These are phyloP conservation scores for Cyphomyrmex costatus DNA, from an alignment of 1,140 invertebrate species.

Conservation along the genomic window DNA sequence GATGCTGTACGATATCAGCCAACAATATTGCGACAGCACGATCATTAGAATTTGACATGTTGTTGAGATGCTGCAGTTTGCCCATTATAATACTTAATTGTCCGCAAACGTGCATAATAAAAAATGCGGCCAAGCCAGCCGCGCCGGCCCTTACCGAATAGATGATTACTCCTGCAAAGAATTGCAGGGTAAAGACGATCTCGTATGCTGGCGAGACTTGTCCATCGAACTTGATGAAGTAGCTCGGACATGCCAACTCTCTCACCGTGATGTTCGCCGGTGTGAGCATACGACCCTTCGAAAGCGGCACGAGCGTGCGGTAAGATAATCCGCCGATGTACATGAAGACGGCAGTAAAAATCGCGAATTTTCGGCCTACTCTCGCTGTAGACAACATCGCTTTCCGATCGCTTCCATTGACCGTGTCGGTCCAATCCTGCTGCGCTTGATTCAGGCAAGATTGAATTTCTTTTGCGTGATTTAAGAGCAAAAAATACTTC, in stretches of 20 bases:
- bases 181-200: constrained; percentile 68
- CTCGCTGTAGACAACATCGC: constrained; percentile 65
- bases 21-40: background rate
- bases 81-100: constrained; percentile 59
- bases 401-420: background rate
- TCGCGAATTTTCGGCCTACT: constrained; percentile 53
- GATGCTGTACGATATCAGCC: constrained; percentile 59
- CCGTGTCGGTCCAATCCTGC: constrained; percentile 56
- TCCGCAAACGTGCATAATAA: constrained; percentile 70
- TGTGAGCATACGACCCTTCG: constrained; percentile 57
- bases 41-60: background rate
- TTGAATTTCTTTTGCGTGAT: constrained; percentile 15
- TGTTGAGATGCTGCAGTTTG: constrained; percentile 52
- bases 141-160: constrained; percentile 51
- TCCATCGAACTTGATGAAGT: constrained; percentile 64
- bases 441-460: constrained; percentile 41
- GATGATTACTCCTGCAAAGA: constrained; percentile 58
- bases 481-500: constrained; percentile 63
- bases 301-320: constrained; percentile 66
- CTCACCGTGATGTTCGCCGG: constrained; percentile 64
- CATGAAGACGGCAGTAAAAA: constrained; percentile 60
- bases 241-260: constrained; percentile 56
- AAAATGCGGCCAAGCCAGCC: constrained; percentile 62
- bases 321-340: constrained; percentile 70
- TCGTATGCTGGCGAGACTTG: constrained; percentile 66